phyloP scores from a whole-genome alignment of 2,888 invertebrate genomes.

The Candidula unifasciata region DNA sequence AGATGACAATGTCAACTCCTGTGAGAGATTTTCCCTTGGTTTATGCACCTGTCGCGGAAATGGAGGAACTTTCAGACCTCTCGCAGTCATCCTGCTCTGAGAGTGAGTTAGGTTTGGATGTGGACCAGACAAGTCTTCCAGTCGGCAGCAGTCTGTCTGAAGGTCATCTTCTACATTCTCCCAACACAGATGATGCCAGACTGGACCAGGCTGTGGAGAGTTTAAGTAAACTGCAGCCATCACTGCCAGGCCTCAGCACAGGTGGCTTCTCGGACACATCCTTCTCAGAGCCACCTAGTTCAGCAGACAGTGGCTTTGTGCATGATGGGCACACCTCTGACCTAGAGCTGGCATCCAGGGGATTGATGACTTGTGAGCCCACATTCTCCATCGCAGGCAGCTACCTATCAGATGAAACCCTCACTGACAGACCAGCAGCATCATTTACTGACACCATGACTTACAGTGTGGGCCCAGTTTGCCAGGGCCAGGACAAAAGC shows the following conservation, averaged over 20 bases:
- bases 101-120: conserved; percentile 46
- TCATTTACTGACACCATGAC: background rate
- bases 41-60: conserved; percentile 58
- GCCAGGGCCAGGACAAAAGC: conserved; percentile 38
- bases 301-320: conserved; percentile 57
- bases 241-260: conserved; percentile 40
- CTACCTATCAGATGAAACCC: conserved; percentile 39
- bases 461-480: background rate
- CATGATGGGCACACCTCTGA: conserved; percentile 57
- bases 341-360: conserved; percentile 52
- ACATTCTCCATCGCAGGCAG: conserved; percentile 23
- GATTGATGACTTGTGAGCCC: background rate
- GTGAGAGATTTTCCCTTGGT: conserved; percentile 49
- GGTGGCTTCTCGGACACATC: conserved; percentile 42
- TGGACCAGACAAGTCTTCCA: conserved; percentile 45
- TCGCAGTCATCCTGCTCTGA: conserved; percentile 58
- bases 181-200: conserved; percentile 38
- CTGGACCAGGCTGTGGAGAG: conserved; percentile 49
- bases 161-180: background rate
- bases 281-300: conserved; percentile 55
- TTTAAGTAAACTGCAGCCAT: conserved; percentile 40
- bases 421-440: conserved; percentile 29
- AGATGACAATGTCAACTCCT: conserved; percentile 21
- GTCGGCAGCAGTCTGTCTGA: conserved; percentile 1
- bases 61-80: conserved; percentile 59